These are phyloP conservation scores for Apantesis nais DNA, from an alignment of 2,888 invertebrate genomes.

Conservation along the genomic window DNA sequence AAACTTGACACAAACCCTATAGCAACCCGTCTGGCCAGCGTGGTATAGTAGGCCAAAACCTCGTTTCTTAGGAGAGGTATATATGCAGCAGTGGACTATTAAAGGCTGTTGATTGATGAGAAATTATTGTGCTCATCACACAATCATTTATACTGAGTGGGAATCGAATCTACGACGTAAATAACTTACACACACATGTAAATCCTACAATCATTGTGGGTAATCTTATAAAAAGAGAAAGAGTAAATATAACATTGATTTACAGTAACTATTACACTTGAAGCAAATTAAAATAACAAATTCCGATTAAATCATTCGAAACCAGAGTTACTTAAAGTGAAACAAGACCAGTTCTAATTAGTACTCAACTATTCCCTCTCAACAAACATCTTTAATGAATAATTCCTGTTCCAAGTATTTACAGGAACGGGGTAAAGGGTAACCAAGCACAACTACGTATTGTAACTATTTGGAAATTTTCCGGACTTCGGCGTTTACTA, in stretches of 20 bases:
- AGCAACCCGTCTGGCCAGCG: too few relatives aligned
- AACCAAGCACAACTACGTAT: not conserved
- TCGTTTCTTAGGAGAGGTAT: too few relatives aligned
- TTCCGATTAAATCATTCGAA: not conserved
- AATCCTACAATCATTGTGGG: too few relatives aligned
- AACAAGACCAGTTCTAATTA: constrained; percentile 20
- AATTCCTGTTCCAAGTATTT: constrained; percentile 25
- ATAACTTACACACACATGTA: too few relatives aligned
- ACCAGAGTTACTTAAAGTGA: constrained; percentile 16
- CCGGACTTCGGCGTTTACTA: constrained; percentile 42
- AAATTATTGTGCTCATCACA: too few relatives aligned
- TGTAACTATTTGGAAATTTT: constrained; percentile 32
- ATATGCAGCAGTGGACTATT: too few relatives aligned
- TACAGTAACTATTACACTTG: not conserved
- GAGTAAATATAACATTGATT: not conserved
- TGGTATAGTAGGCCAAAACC: too few relatives aligned
- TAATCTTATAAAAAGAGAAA: not conserved
- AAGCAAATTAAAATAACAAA: not conserved
- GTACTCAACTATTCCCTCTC: constrained; percentile 25
- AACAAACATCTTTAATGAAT: constrained; percentile 34
- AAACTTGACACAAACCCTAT: too few relatives aligned
- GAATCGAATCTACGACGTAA: too few relatives aligned
- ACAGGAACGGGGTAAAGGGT: constrained; percentile 19
- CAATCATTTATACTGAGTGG: too few relatives aligned
- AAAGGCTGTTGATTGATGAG: too few relatives aligned